Evolutionary conservation across 2,797 vertebrate species (phyloP), one percentile per base, ranked within the genome.

Genomic region (Paguma larvata): DNA sequence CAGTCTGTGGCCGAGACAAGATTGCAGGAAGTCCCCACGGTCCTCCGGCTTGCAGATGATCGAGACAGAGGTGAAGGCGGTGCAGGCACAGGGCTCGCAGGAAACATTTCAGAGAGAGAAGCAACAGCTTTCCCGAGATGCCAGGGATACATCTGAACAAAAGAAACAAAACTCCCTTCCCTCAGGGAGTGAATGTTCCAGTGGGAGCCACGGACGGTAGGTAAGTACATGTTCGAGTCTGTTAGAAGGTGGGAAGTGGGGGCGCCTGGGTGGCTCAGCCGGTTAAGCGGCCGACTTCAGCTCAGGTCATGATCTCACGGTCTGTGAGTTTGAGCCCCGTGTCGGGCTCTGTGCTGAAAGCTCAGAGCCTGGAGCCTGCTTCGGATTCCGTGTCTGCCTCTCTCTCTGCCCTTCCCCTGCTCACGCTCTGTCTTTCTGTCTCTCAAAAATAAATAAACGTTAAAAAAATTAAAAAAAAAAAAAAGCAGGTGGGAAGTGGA

Each of bases 51-150:
- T 2, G 73, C 3, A 41, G 68, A 34, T 15, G 14, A 10, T 1
- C 1, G 53, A 41, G 77, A 27, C 10, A 0, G 53, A 34, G 77
- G 46, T 1, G 2, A 38, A 53, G n/a, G 19, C 46, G 44, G 23
- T 0, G 2, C 6, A 27, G 56, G 67, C 2, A 23, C 38, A 46
- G 12, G 27, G 53, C 27, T 30, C 4, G 0, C 0, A 2, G 75
- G 2, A 72, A 80, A 51, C 9, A 21, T 6, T 62, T 21, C 32
- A 6, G 65, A 48, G 16, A 51, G 18, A 72, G 53, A 68, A 44
- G 44, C 21, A 44, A 44, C 12, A 32, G n/a, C 8, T 41, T 73
- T 84, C 41, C 21, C 34, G 14, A 63, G 62, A 63, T 14, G 27
- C 62, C 14, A 5, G 13, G 27, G 44, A 32, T 16, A 46, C 41